Base-by-base conservation (phyloP, 2,888 invertebrate genomes). In the Metallyticus violacea region DNA sequence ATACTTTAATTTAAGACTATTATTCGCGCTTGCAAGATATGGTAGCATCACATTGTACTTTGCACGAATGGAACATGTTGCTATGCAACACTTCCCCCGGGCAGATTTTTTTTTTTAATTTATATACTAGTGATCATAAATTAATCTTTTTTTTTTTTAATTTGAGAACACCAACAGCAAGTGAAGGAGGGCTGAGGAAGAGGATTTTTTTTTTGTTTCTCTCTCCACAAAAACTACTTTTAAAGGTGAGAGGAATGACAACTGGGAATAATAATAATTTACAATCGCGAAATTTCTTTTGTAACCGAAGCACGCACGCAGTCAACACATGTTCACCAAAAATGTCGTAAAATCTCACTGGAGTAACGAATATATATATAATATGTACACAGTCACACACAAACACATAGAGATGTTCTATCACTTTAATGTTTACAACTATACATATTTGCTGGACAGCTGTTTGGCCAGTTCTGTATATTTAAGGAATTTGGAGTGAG, bases 381-480 rank as follows among this genome's bases (percentile, higher is more conserved):
- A 29, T 82, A 82, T 79, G 26, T 85, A 85, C 79, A 85, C 79
- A 79, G 40, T 30, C 79, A 26, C 27, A 85, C 26, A 15, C 78
- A 40, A 62, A 62, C 40, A 62, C 40, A 62, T 62, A 26, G 79
- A 26, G 81, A 81, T 28, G 29, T 76, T 83, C 28, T 27, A 79
- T 26, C 79, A 79, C 27, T 79, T 27, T 79, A 79, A 26, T 7
- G 40, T 62, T 25, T 86, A 84, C 81, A 85, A 93, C 95, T 96
- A 97, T 94, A 97, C 97, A 94, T 98, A 98, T 94, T 98, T 98
- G 93, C 98, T 98, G 92, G 98, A 98, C 92, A 99, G 94, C 93
- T 99, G 99, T 93, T 99, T 99, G 91, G 99, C 99, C 93, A 99
- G 95, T 93, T 99, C 98, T 91, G 98, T 98, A 93, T 99, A 99